Evolutionary conservation across 92 coral and sea anemone species (phyloP).

Genomic region (Paragorgia papillata): DNA sequence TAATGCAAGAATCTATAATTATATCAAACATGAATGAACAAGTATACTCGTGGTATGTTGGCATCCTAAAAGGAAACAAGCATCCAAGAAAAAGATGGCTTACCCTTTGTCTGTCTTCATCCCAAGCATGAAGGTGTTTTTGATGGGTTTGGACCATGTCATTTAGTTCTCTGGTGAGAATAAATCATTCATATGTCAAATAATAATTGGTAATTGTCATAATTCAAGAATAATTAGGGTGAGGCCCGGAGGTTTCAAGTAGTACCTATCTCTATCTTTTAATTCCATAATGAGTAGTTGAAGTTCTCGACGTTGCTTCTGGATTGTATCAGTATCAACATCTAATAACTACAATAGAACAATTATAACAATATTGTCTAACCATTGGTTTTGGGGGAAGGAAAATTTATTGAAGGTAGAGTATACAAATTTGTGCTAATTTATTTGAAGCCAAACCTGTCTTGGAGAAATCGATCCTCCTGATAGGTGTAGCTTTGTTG

Average conservation of each 20-base stretch:
- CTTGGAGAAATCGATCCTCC: slow-evolving; percentile 71
- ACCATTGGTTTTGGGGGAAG: no score
- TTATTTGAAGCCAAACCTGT: no score
- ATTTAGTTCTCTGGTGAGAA: slow-evolving; percentile 74
- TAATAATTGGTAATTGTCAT: no score
- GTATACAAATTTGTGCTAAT: no score
- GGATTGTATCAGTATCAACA: slow-evolving; percentile 93
- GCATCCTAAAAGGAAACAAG: no score
- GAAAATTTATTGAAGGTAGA: no score
- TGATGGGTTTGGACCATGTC: slow-evolving; percentile 99
- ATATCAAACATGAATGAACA: no score
- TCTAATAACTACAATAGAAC: slow-evolving; percentile 67
- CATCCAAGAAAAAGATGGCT: no score
- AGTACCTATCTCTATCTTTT: slow-evolving; percentile 96
- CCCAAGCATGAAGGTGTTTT: slow-evolving; percentile 97
- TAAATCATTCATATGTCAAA: not conserved
- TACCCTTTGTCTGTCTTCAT: slow-evolving; percentile 97
- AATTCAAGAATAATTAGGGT: not conserved
- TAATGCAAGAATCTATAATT: slow-evolving; percentile 73
- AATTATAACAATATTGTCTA: not conserved
- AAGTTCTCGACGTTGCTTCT: slow-evolving; percentile 95
- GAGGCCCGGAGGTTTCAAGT: no score
- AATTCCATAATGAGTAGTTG: slow-evolving; percentile 92
- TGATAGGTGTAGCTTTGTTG: slow-evolving; percentile 62
- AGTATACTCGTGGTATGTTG: no score